Conservation (phyloP, 1,140 invertebrate genomes). For the Coelopa frigida region DNA sequence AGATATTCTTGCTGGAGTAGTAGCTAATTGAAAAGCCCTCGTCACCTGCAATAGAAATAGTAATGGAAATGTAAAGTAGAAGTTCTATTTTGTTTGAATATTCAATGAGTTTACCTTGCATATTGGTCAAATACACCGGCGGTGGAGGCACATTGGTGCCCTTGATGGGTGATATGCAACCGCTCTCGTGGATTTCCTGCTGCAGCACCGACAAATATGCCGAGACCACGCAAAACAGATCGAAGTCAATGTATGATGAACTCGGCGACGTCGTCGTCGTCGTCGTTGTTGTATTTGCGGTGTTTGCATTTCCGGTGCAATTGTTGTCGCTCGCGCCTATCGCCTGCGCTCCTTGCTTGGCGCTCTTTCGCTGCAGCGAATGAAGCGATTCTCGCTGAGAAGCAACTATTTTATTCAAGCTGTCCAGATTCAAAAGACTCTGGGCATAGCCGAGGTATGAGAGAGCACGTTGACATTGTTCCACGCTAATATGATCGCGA, state of each 20-base stretch:
- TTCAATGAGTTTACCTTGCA: slow-evolving; percentile 20
- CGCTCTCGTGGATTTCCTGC: slow-evolving; percentile 43
- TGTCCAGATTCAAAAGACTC: slow-evolving; percentile 43
- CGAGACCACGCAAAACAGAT: slow-evolving; percentile 43
- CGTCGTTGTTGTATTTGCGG: no score
- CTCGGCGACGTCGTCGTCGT: no score
- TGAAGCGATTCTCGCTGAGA: slow-evolving; percentile 40
- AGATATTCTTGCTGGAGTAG: slow-evolving; percentile 39
- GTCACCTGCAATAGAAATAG: slow-evolving; percentile 9
- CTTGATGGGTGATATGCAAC: slow-evolving; percentile 44
- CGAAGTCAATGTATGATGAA: slow-evolving; percentile 41
- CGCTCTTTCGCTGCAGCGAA: slow-evolving; percentile 27
- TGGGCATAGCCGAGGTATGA: slow-evolving; percentile 43
- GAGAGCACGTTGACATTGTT: slow-evolving; percentile 44
- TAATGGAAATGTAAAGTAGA: no score
- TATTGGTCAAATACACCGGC: slow-evolving; percentile 41
- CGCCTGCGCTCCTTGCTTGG: slow-evolving; percentile 14
- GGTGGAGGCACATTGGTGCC: slow-evolving; percentile 44
- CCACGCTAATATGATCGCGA: slow-evolving; percentile 36
- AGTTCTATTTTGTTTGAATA: no score
- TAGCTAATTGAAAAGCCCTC: slow-evolving; percentile 23
- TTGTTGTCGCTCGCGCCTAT: no score
- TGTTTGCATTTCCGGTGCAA: slow-evolving; percentile 1
- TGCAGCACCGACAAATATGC: slow-evolving; percentile 42
- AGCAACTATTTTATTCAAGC: slow-evolving; percentile 42